Conservation (phyloP, 2,797 vertebrate species). For the Botia almorhae region DNA sequence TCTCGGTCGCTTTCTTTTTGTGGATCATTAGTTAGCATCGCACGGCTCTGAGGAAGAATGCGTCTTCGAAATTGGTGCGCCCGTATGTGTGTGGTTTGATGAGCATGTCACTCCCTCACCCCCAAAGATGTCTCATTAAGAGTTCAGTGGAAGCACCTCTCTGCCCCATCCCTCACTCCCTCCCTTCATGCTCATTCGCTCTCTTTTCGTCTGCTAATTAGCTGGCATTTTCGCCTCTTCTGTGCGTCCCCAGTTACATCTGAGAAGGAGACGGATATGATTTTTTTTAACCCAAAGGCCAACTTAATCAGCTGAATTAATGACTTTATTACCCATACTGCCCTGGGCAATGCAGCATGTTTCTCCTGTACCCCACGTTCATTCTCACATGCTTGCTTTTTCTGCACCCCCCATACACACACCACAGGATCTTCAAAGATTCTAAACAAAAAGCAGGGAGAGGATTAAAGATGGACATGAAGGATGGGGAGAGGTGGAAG, state of each 20-base stretch:
- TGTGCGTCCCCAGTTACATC: constrained; percentile 85
- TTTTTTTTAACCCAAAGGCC: constrained; percentile 95
- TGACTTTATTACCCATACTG: constrained; percentile 94
- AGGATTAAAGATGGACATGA: constrained; percentile 12
- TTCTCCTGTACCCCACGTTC: constrained; percentile 74
- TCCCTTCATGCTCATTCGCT: constrained; percentile 69
- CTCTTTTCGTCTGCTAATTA: constrained; percentile 89
- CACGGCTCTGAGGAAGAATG: constrained; percentile 86
- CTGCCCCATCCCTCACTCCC: constrained; percentile 79
- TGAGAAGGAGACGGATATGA: constrained; percentile 88
- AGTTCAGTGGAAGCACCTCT: constrained; percentile 87
- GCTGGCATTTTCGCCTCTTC: constrained; percentile 81
- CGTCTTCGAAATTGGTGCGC: constrained; percentile 36
- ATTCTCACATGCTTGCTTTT: constrained; percentile 20
- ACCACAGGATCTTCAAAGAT: constrained; percentile 18
- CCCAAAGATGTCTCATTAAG: constrained; percentile 97
- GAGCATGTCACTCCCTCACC: constrained; percentile 91
- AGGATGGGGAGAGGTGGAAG: constrained; percentile 14
- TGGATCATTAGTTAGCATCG: constrained; percentile 90
- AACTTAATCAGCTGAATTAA: constrained; percentile 99
- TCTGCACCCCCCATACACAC: neutral
- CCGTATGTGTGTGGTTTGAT: constrained; percentile 79
- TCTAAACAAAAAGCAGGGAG: constrained; percentile 64
- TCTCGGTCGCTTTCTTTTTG: constrained; percentile 80
- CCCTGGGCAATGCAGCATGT: constrained; percentile 78